Evolutionary conservation across 2,888 invertebrate genomes (phyloP).

Genomic region (Himalopsyche tibetana): DNA sequence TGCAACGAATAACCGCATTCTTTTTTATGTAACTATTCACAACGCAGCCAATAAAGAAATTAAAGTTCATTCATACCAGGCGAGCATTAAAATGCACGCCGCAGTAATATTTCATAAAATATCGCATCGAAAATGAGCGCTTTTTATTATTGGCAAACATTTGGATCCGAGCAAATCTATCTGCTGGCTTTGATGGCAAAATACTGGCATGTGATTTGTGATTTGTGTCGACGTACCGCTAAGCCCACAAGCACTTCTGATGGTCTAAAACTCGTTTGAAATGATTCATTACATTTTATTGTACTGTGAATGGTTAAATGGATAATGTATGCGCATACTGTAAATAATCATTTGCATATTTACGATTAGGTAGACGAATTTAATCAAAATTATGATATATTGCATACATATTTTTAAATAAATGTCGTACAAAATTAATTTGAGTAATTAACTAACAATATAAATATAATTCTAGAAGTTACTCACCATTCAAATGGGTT

Average conservation of each 20-base stretch:
- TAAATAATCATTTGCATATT: background rate
- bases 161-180: background rate
- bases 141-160: constrained; percentile 43
- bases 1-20: too few relatives aligned
- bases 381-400: too few relatives aligned
- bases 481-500: too few relatives aligned
- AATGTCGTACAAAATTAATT: too few relatives aligned
- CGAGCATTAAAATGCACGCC: constrained; percentile 6
- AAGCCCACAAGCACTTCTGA: background rate
- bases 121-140: constrained; percentile 51
- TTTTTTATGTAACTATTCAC: background rate
- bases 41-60: background rate
- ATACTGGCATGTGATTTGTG: background rate
- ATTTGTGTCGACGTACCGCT: background rate
- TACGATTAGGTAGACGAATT: background rate
- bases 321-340: background rate
- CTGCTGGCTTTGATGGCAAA: constrained; percentile 20
- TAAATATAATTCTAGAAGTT: too few relatives aligned
- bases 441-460: too few relatives aligned
- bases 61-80: background rate
- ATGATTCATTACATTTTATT: constrained; percentile 7
- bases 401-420: too few relatives aligned
- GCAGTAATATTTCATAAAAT: constrained; percentile 53
- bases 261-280: background rate
- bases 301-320: too few relatives aligned